A percentile compares a stretch with the other conserved stretches of the same genome.
Conservation (phyloP, 2,797 vertebrate species). For the Catostomus latipinnis region DNA sequence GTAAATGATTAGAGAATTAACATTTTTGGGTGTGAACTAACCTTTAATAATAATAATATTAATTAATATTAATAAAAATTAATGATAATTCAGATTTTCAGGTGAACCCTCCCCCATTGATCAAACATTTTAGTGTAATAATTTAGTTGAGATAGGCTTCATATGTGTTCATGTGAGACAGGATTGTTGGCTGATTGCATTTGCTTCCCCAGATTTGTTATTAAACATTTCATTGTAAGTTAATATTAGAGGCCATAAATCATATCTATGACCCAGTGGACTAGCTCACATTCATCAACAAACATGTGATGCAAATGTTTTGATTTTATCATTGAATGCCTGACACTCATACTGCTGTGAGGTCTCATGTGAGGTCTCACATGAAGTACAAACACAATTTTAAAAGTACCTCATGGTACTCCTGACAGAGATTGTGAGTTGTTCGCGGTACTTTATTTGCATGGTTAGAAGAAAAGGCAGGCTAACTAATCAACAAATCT, state of each 20-base stretch:
- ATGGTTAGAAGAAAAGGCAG: constrained; percentile 78
- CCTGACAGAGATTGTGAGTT: constrained; percentile 60
- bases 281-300: constrained; percentile 41
- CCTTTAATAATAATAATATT: too few species aligned
- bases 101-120: not conserved
- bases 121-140: constrained; percentile 3
- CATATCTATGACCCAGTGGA: constrained; percentile 37
- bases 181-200: constrained; percentile 24
- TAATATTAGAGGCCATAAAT: constrained; percentile 49
- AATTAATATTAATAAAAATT: too few species aligned
- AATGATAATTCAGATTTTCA: too few species aligned
- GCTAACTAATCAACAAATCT: constrained; percentile 78
- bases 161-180: constrained; percentile 23
- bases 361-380: constrained; percentile 7
- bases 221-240: constrained; percentile 28
- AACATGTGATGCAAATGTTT: constrained; percentile 22
- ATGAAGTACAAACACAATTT: constrained; percentile 29
- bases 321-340: constrained; percentile 35
- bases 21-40: too few species aligned
- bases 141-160: constrained; percentile 29
- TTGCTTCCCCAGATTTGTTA: constrained; percentile 28
- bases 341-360: constrained; percentile 22
- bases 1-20: too few species aligned
- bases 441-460: constrained; percentile 78
- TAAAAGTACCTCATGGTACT: constrained; percentile 9